phyloP scores from a whole-genome alignment of 35 echinoderm and acorn worm genomes.

The Eucidaris tribuloides region DNA sequence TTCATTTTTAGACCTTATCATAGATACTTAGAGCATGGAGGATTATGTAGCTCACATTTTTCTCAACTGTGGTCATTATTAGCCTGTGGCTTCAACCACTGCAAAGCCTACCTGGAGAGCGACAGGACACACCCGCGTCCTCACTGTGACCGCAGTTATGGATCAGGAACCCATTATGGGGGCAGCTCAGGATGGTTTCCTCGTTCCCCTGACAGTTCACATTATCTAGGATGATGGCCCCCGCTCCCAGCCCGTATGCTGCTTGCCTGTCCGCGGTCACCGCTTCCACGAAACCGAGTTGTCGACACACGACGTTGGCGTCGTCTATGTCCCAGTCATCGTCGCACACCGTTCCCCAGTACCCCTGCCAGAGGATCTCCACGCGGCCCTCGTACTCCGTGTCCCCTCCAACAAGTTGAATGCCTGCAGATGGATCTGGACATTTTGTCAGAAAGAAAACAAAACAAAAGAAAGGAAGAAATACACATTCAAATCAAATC shows the following conservation, averaged over 20 bases:
- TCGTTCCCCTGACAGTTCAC: background rate
- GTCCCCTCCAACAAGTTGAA: background rate
- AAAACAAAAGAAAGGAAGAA: no score
- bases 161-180: background rate
- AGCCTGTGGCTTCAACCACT: background rate
- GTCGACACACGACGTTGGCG: conserved; percentile 7
- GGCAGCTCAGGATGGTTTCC: background rate
- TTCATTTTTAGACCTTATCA: no score
- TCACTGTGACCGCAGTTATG: conserved; percentile 31
- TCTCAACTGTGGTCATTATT: no score
- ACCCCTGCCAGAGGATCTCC: background rate
- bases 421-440: no score
- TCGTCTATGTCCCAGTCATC: conserved; percentile 26
- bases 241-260: background rate
- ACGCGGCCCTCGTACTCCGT: conserved; percentile 14
- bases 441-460: no score
- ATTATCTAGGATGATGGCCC: conserved; percentile 5
- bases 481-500: no score
- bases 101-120: background rate
- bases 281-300: conserved; percentile 21
- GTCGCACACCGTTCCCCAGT: conserved; percentile 33
- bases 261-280: background rate
- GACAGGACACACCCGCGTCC: conserved; percentile 39
- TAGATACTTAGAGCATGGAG: no score
- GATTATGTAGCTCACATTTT: no score